Conservation (phyloP, 2,113 vertebrate genomes). For the Callionymus lyra region DNA sequence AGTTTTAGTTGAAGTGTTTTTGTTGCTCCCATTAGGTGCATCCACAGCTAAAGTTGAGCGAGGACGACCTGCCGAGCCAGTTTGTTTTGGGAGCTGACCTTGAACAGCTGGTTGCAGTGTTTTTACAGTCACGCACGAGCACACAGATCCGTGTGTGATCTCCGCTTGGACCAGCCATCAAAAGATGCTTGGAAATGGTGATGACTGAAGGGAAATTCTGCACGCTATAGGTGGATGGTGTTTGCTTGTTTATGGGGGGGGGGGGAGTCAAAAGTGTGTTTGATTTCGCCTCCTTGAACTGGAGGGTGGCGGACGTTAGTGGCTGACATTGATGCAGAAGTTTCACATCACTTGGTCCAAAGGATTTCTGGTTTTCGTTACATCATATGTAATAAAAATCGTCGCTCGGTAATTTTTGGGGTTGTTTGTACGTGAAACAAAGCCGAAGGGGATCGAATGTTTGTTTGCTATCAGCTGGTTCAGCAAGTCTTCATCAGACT, state of each 20-base stretch:
- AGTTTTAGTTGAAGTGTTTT: no score
- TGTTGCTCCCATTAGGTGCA: not conserved
- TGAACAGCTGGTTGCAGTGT: slow-evolving; percentile 38
- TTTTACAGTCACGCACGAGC: slow-evolving; percentile 27
- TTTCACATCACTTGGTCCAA: no score
- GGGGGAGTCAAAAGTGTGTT: no score
- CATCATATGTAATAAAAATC: no score
- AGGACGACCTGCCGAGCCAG: slow-evolving; percentile 24
- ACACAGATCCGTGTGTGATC: slow-evolving; percentile 8
- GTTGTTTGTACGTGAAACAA: slow-evolving; percentile 56
- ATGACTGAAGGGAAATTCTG: no score
- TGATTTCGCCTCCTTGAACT: no score
- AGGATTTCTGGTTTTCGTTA: no score
- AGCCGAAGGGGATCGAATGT: slow-evolving; percentile 27
- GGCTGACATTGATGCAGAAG: no score
- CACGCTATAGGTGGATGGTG: no score
- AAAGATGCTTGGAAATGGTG: slow-evolving; percentile 46
- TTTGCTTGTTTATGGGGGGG: no score
- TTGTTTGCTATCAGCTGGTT: slow-evolving; percentile 60
- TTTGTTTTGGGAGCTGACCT: slow-evolving; percentile 39
- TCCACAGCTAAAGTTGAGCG: slow-evolving; percentile 2
- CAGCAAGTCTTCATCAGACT: slow-evolving; percentile 21
- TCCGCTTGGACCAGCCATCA: slow-evolving; percentile 27
- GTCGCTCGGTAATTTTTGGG: no score
- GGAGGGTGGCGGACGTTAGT: no score